A percentile compares a stretch with the other conserved stretches of the same genome.
phyloP scores from a whole-genome alignment of 1,140 invertebrate genomes.

The Megalopta genalis region DNA sequence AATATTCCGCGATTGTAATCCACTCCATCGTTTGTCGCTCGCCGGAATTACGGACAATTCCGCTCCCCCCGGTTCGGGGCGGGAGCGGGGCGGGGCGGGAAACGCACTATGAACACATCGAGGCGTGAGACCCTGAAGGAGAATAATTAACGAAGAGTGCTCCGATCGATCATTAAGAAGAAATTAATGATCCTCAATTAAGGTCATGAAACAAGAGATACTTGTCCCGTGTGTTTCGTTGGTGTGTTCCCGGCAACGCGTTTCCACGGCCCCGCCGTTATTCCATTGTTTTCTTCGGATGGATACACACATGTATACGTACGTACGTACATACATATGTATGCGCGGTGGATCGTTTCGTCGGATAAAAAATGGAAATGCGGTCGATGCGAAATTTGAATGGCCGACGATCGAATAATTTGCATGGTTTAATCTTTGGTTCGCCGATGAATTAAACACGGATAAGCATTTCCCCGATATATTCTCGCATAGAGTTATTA shows the following conservation, averaged over 20 bases:
- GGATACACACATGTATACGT: too few relatives aligned
- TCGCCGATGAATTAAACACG: not conserved
- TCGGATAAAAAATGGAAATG: not conserved
- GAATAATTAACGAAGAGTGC: not conserved
- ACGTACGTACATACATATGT: too few relatives aligned
- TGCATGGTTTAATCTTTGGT: not conserved
- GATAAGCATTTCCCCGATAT: not conserved
- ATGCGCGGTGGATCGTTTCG: too few relatives aligned
- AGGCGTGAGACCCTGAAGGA: not conserved
- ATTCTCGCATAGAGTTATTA: not conserved
- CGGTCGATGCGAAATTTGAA: not conserved
- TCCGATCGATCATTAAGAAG: constrained; percentile 31
- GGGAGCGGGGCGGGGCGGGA: not conserved
- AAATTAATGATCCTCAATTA: constrained; percentile 29
- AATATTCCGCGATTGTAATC: constrained; percentile 2
- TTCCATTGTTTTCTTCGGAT: not conserved
- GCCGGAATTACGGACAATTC: not conserved
- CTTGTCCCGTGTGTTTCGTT: not conserved
- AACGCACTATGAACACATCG: not conserved
- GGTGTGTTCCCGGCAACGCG: too few relatives aligned
- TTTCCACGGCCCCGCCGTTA: not conserved
- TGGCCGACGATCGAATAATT: not conserved
- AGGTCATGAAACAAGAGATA: constrained; percentile 1
- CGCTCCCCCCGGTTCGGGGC: too few relatives aligned
- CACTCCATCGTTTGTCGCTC: constrained; percentile 9